Evolutionary conservation across 2,797 vertebrate species (phyloP).

Genomic region (Acanthis flammea): DNA sequence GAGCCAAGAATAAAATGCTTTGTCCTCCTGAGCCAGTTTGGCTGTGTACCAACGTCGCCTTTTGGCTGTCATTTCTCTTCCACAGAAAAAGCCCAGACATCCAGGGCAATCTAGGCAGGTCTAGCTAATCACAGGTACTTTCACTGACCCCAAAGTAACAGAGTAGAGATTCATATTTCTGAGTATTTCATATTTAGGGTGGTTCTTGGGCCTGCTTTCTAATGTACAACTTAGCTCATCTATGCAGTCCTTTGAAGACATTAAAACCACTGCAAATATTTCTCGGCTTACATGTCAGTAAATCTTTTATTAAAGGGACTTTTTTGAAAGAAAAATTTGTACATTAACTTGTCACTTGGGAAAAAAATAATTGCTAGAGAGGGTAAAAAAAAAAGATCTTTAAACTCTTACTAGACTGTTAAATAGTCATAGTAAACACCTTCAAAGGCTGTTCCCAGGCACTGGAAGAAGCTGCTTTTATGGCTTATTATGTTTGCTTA

Average conservation of each 20-base stretch:
- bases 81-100: not conserved
- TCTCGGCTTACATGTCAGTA: not conserved
- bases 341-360: not conserved
- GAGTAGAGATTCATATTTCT: not conserved
- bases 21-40: not conserved
- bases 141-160: not conserved
- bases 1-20: not conserved
- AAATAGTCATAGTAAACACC: not conserved
- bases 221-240: not conserved
- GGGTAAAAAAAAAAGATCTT: not conserved
- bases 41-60: not conserved
- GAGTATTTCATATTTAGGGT: not conserved
- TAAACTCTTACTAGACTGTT: not conserved
- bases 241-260: not conserved
- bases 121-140: not conserved
- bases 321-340: not conserved
- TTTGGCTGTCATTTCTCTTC: not conserved
- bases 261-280: not conserved
- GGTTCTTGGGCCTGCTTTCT: not conserved
- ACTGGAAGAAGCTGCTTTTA: constrained; percentile 10
- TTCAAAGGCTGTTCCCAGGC: not conserved
- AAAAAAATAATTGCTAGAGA: not conserved
- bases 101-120: not conserved
- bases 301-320: not conserved
- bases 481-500: not conserved